Base-by-base conservation (phyloP, 2,888 invertebrate species). In the Flexamia atlantica region DNA sequence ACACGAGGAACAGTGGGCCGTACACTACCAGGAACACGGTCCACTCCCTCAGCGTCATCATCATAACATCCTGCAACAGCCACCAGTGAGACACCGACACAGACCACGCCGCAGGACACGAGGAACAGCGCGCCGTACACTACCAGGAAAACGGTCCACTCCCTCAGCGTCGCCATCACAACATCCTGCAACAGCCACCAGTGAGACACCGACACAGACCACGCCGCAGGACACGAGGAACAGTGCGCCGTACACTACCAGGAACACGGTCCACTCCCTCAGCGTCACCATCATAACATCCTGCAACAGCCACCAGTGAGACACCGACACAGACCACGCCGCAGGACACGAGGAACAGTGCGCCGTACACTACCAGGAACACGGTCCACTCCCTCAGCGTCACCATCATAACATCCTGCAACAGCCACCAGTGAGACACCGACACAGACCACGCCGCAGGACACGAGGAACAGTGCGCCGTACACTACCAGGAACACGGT, bases 181-280 rank as follows among this genome's bases (percentile, higher is more conserved):
- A 23, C 57, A 57, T 57, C 25, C 57, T 57, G 57, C 57, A 57
- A 57, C 57, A 57, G 57, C 1, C 28, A 70, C 36, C 23, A 83
- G 23, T 72, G 74, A 83, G 23, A 83, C 17, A 30, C 30, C 57
- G 53, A 74, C 42, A 30, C 32, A 36, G 1, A 83, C 82, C 9
- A 83, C 20, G 14, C 72, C 57, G 36, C 57, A 70, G 46, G 5
- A 36, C 5, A 64, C 64, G 5, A 72, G 36, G 72, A 82, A 82
- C 82, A 82, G 20, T n/a, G 53, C 30, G 5, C 70, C 70, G 72
- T 82, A 82, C n/a, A 82, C 36, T 5, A 74, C 60, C 40, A 74
- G 36, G 28, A 83, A 83, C 25, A 83, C 57, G 36, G 20, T 23
- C 82, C 82, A 83, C 12, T 83, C 82, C n/a, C 74, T 46, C 25